Percentiles rank a stretch among this genome's conserved stretches.
Conservation (phyloP, 1,140 invertebrate genomes). For the Gryllus bimaculatus region DNA sequence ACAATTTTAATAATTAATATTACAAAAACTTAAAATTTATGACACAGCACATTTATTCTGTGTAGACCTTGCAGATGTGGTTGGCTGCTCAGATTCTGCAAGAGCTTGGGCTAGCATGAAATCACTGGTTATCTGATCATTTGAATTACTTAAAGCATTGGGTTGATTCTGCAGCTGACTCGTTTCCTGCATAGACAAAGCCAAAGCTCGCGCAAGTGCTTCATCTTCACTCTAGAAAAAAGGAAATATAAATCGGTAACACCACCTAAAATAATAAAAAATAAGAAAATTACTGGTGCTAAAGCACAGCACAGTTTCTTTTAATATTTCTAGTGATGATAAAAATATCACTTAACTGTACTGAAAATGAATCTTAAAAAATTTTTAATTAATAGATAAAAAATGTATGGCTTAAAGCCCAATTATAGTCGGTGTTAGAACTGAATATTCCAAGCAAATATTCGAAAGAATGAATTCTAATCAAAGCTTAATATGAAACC, state of each 20-base stretch:
- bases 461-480: too few relatives aligned
- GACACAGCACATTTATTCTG: neutral
- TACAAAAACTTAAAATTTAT: neutral
- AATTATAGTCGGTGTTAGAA: too few relatives aligned
- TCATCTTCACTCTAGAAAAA: conserved; percentile 65
- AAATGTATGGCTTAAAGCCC: too few relatives aligned
- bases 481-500: too few relatives aligned
- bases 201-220: conserved; percentile 69
- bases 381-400: too few relatives aligned
- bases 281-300: too few relatives aligned
- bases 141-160: neutral
- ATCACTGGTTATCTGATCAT: neutral
- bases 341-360: too few relatives aligned
- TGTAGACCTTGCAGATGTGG: neutral
- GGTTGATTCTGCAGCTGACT: neutral
- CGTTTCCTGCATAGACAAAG: conserved; percentile 58
- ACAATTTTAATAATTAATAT: neutral
- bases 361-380: too few relatives aligned
- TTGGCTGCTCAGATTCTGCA: conserved; percentile 7
- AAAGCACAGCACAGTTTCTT: too few relatives aligned
- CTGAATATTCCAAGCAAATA: too few relatives aligned
- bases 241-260: neutral
- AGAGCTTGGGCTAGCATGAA: conserved; percentile 3
- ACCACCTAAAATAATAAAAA: too few relatives aligned
- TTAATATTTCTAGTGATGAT: too few relatives aligned